These are phyloP conservation scores for Pachydiplax longipennis DNA, from an alignment of 2,888 invertebrate species.

Conservation along the genomic window DNA sequence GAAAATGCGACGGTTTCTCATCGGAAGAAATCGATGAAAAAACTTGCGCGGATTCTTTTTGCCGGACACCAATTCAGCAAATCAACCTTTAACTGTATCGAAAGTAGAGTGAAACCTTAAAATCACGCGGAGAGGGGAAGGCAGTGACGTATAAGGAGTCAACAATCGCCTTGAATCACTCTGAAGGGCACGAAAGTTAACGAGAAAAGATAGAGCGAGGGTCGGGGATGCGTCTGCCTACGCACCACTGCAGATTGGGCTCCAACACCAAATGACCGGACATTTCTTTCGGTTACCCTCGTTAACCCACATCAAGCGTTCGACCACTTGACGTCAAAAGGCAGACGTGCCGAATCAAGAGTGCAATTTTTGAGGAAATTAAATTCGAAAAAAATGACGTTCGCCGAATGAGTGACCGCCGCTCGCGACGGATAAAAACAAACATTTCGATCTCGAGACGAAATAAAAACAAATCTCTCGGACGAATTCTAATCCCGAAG, in stretches of 20 bases:
- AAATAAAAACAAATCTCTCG: no score
- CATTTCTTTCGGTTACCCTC: no score
- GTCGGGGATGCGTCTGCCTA: not conserved
- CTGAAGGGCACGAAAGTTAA: not conserved
- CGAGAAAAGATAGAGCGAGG: not conserved
- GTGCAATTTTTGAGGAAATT: not conserved
- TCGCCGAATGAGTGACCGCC: no score
- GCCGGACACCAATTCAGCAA: not conserved
- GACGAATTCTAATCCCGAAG: no score
- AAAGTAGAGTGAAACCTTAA: not conserved
- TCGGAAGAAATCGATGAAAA: no score
- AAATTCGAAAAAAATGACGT: no score
- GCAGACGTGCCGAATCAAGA: not conserved
- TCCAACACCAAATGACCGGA: no score
- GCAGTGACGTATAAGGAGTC: not conserved
- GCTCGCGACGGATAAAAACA: no score
- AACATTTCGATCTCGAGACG: no score
- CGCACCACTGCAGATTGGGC: not conserved
- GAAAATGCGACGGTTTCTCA: no score
- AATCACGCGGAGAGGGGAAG: not conserved
- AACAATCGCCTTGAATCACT: not conserved
- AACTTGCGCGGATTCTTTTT: not conserved
- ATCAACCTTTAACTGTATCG: not conserved
- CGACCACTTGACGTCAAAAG: not conserved
- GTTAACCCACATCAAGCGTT: not conserved